Evolutionary conservation across 2,113 vertebrate species (phyloP).

Genomic region (Trochalopteron elliotii): DNA sequence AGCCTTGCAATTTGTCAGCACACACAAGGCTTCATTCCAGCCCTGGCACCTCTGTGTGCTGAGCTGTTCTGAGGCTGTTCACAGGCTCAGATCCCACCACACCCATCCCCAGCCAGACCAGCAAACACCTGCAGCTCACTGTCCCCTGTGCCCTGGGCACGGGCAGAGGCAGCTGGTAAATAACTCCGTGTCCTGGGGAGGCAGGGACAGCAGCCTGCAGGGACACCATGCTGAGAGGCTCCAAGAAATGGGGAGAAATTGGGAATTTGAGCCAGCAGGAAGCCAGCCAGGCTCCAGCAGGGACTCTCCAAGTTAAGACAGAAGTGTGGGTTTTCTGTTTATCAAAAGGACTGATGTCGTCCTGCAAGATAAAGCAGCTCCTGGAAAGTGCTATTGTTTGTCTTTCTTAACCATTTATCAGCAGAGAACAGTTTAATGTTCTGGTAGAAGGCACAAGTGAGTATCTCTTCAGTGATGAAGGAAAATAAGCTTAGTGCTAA

Average conservation of each 20-base stretch:
- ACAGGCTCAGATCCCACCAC: background rate
- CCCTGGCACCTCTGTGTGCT: no score
- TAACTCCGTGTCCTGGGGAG: fast-evolving
- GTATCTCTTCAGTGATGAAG: slow-evolving; percentile 38
- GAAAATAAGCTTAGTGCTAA: slow-evolving; percentile 48
- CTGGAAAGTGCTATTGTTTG: slow-evolving; percentile 13
- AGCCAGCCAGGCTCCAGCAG: background rate
- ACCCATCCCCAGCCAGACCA: fast-evolving
- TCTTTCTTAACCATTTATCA: slow-evolving; percentile 16
- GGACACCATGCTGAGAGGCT: fast-evolving
- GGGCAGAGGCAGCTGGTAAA: fast-evolving
- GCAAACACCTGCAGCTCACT: fast-evolving
- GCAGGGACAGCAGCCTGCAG: background rate
- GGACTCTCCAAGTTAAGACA: background rate
- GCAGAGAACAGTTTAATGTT: background rate
- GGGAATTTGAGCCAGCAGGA: background rate
- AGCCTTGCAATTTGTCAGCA: fast-evolving
- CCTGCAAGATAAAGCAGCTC: background rate
- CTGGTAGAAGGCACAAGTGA: background rate
- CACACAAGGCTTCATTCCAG: fast-evolving
- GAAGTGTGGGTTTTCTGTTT: background rate
- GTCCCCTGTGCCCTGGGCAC: background rate
- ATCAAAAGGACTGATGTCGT: background rate
- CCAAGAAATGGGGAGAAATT: fast-evolving
- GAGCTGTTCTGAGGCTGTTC: fast-evolving